Evolutionary conservation across 1,140 invertebrate genomes (phyloP).

Genomic region (Lamellibrachia luymesi): DNA sequence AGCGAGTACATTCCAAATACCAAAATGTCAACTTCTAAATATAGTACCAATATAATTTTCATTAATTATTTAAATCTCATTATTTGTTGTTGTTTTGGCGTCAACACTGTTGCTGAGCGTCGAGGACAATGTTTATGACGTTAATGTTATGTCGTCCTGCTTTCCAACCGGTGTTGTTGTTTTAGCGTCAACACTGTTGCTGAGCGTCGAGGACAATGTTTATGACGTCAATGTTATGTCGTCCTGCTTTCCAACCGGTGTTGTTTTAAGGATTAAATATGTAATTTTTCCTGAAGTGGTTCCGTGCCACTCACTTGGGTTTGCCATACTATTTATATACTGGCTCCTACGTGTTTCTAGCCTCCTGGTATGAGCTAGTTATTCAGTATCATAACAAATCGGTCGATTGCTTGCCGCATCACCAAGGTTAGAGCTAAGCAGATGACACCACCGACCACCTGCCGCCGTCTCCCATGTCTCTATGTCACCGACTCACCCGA

Average conservation of each 20-base stretch:
- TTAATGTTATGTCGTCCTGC: not conserved
- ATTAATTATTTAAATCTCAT: not conserved
- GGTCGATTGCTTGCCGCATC: not conserved
- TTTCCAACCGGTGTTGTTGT: not conserved
- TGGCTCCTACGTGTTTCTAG: not conserved
- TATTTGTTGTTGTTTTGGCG: not conserved
- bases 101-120: not conserved
- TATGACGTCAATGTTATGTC: not conserved
- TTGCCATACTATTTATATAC: not conserved
- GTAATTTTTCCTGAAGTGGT: not conserved
- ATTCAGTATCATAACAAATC: not conserved
- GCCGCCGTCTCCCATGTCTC: not conserved
- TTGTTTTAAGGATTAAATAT: not conserved
- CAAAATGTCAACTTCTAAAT: not conserved
- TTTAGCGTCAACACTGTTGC: not conserved
- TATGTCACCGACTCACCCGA: not conserved
- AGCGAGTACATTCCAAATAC: not conserved
- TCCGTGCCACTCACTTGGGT: too few species aligned
- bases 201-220: not conserved
- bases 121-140: not conserved
- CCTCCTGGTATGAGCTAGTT: not conserved
- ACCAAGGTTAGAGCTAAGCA: not conserved
- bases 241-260: not conserved
- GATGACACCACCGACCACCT: too few species aligned
- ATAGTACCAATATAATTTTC: not conserved